Base-by-base conservation (phyloP, 2,888 invertebrate species). In the Cryptops parisi region DNA sequence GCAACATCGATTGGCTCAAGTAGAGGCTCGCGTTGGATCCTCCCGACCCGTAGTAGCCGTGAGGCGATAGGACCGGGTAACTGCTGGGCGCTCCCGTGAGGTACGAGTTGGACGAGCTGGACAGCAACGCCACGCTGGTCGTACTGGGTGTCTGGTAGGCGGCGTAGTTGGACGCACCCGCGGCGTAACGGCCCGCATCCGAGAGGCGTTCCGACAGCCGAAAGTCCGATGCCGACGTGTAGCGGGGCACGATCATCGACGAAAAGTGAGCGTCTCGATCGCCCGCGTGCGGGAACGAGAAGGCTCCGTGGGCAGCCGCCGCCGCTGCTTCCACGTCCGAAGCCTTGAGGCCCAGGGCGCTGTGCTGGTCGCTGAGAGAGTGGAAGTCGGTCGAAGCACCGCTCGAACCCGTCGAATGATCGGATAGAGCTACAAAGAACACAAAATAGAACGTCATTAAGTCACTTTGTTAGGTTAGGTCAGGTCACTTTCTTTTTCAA, bases 1-100 rank as follows among this genome's bases (percentile, higher is more conserved):
- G 63, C 19, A 67, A 56, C 54, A 65, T 63, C 1, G 62, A 59
- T 3, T 63, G 61, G 44, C 62, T 60, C 38, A 64, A 52, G 49
- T 62, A 64, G 53, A 59, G 54, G 17, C 58, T 54, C 43, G 64
- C 61, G n/a, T 62, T 49, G 46, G 54, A 60, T 22, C 53, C 46
- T 33, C 51, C 46, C 22, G 45, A 55, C 17, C 56, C 57, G 51
- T 59, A 61, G 57, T 59, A 60, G 40, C 58, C 41, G 53, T 60
- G 60, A 1, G 57, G 58, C 2, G 59, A 57, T 22, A 59, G 52
- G 6, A 60, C 47, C 25, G 59, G 58, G n/a, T 58, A 59, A 1
- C 56, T 52, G 45, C 54, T 40, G 25, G 54, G 58, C 17, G 55
- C 55, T 1, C 56, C 57, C 1, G 58, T 47, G 3, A 58, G 48